Percentiles rank a stretch among this genome's conserved stretches.
phyloP scores from a whole-genome alignment of 1,140 invertebrate genomes.

The Meloidogyne exigua region DNA sequence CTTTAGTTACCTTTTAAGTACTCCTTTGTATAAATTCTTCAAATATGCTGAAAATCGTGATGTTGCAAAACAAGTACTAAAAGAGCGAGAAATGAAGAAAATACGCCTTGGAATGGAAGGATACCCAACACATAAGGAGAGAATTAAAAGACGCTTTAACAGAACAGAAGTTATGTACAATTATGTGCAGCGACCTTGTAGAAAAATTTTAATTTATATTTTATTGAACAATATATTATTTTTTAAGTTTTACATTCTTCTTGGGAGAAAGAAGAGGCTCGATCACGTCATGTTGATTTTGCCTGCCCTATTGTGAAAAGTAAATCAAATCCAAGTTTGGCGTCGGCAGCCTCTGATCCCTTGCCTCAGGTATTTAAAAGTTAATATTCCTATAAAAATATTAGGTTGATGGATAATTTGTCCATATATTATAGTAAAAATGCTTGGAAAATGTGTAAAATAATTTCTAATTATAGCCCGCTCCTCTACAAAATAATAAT shows the following conservation, averaged over 20 bases:
- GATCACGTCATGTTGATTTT: slow-evolving; percentile 97
- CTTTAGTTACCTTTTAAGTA: slow-evolving; percentile 65
- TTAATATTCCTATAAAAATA: not conserved
- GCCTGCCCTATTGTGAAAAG: slow-evolving; percentile 63
- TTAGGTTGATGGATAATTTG: no score
- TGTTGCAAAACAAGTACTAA: slow-evolving; percentile 94
- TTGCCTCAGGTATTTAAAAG: slow-evolving; percentile 39
- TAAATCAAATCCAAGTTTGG: slow-evolving; percentile 61
- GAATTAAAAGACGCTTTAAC: slow-evolving; percentile 78
- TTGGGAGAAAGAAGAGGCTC: slow-evolving; percentile 99
- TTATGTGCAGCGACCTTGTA: slow-evolving; percentile 92
- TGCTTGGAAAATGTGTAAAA: not conserved
- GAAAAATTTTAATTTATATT: not conserved
- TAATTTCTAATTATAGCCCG: not conserved
- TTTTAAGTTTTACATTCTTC: slow-evolving; percentile 86
- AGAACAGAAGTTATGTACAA: slow-evolving; percentile 92
- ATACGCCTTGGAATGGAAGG: slow-evolving; percentile 93
- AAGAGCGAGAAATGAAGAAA: slow-evolving; percentile 95
- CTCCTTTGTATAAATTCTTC: slow-evolving; percentile 92
- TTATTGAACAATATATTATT: not conserved
- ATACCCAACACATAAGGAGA: slow-evolving; percentile 98
- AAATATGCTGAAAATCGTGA: slow-evolving; percentile 99
- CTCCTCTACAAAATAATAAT: slow-evolving; percentile 8
- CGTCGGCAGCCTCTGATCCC: slow-evolving; percentile 49
- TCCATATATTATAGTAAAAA: no score